Percentiles rank a stretch among this genome's conserved stretches.
These are phyloP conservation scores for Craniophora ligustri DNA, from an alignment of 2,888 invertebrate species.

Conservation along the genomic window DNA sequence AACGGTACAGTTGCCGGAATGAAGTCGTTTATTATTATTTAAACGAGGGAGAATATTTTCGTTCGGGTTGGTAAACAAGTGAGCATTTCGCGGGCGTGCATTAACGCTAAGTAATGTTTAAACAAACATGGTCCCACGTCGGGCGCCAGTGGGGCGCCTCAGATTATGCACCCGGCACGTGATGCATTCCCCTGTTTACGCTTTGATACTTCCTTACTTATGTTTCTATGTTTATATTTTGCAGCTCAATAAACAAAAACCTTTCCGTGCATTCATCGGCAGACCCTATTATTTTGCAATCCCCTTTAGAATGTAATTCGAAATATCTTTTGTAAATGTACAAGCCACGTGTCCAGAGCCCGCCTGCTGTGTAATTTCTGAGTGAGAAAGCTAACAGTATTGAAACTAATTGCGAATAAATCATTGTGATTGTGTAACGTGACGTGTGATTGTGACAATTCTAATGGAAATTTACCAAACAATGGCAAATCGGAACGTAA, in stretches of 20 bases:
- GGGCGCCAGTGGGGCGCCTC: constrained; percentile 57
- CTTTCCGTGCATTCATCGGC: constrained; percentile 23
- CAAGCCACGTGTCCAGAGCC: constrained; percentile 49
- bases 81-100: constrained; percentile 60
- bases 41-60: constrained; percentile 56
- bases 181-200: constrained; percentile 56
- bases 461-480: constrained; percentile 29
- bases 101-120: constrained; percentile 60
- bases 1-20: constrained; percentile 55
- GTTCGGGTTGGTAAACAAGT: constrained; percentile 59
- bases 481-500: constrained; percentile 26
- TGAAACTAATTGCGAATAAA: constrained; percentile 69
- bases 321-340: constrained; percentile 35
- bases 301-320: constrained; percentile 7
- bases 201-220: constrained; percentile 58
- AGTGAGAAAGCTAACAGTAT: constrained; percentile 52
- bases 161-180: constrained; percentile 55
- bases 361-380: constrained; percentile 47
- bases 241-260: constrained; percentile 63
- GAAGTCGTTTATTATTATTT: constrained; percentile 54
- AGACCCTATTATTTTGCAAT: constrained; percentile 27
- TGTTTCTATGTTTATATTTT: constrained; percentile 72
- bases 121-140: constrained; percentile 60
- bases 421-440: constrained; percentile 55
- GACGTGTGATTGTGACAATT: constrained; percentile 34